Percentiles rank a stretch among this genome's conserved stretches.
These are phyloP conservation scores for Halichondria panicea DNA, from an alignment of 37 sponge, comb jelly and placozoan species.

Conservation along the genomic window DNA sequence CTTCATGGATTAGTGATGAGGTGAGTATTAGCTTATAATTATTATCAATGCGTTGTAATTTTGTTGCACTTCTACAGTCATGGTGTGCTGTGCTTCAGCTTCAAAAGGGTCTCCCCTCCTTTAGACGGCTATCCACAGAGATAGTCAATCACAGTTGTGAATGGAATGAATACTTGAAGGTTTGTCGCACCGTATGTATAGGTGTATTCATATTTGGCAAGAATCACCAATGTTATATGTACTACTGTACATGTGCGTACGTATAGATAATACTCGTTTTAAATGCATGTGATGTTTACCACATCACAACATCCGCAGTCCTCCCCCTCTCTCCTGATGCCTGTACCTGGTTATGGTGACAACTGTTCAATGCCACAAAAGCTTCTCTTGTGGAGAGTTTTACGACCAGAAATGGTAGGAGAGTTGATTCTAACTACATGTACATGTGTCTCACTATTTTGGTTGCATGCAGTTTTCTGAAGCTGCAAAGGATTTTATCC, in stretches of 20 bases:
- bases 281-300: neutral
- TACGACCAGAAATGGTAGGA: conserved; percentile 51
- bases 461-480: conserved; percentile 4
- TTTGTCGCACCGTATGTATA: neutral
- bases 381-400: conserved; percentile 46
- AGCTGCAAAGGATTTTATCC: conserved; percentile 18
- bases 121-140: neutral
- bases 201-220: neutral
- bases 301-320: neutral
- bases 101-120: conserved; percentile 16
- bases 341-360: conserved; percentile 18
- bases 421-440: neutral
- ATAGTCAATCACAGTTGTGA: conserved; percentile 17
- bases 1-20: conserved; percentile 17
- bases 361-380: conserved; percentile 27
- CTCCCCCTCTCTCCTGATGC: conserved; percentile 3
- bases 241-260: neutral
- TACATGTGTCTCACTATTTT: neutral
- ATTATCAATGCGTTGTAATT: neutral
- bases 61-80: neutral
- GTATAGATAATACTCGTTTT: neutral
- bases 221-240: neutral
- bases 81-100: conserved; percentile 31
- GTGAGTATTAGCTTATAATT: neutral
- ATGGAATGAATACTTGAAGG: conserved; percentile 61